A percentile compares a stretch with the other conserved stretches of the same genome.
Evolutionary conservation across 1,140 invertebrate species (phyloP).

Genomic region (Eueides isabella): DNA sequence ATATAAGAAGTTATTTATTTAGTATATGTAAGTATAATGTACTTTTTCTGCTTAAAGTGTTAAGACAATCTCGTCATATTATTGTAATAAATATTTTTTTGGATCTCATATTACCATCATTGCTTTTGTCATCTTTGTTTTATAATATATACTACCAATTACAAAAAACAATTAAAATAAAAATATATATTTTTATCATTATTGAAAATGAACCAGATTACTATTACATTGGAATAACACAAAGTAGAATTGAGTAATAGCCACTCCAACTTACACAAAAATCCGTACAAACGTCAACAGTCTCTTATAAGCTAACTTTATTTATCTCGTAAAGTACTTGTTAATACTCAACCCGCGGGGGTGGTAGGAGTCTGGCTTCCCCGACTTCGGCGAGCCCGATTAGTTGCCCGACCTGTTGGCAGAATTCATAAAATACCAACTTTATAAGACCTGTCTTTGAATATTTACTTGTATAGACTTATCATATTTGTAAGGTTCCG

Average conservation of each 20-base stretch:
- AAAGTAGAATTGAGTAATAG: constrained; percentile 34
- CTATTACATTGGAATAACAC: not conserved
- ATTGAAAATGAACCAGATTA: not conserved
- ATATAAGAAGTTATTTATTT: not conserved
- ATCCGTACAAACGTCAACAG: constrained; percentile 69
- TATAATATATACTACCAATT: not conserved
- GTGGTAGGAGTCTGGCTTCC: constrained; percentile 62
- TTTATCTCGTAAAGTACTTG: constrained; percentile 80
- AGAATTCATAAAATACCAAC: constrained; percentile 54
- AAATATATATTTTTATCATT: not conserved
- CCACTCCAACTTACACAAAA: constrained; percentile 54
- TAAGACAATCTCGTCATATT: not conserved
- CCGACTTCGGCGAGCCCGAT: constrained; percentile 45
- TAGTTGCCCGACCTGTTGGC: constrained; percentile 39
- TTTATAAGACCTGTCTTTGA: constrained; percentile 51
- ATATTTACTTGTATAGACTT: constrained; percentile 44
- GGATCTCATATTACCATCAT: not conserved
- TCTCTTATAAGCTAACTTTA: constrained; percentile 75
- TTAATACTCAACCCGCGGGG: constrained; percentile 72
- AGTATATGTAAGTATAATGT: no score
- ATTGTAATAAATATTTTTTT: no score
- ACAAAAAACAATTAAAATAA: not conserved
- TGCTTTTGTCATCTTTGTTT: not conserved
- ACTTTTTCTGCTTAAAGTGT: no score
- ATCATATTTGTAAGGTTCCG: constrained; percentile 39